Evolutionary conservation across 1,140 invertebrate genomes (phyloP), one percentile per base, ranked within the genome.

Genomic region (Drosophila parvula): DNA sequence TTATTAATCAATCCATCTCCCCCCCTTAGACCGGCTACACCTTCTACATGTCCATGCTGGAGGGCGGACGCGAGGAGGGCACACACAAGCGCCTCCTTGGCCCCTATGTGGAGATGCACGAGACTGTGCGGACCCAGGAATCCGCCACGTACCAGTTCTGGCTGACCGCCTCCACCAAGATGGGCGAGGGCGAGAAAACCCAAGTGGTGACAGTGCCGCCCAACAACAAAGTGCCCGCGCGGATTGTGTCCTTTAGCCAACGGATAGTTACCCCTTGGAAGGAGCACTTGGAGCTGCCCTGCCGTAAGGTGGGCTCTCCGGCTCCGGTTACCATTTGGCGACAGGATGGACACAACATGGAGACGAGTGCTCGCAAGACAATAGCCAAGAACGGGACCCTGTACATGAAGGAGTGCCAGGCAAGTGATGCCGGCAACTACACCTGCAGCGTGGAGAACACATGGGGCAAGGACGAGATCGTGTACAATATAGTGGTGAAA

Each of bases 401-500:
- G 5, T 94, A 95, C 56, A 96, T 97, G 43, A 94, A 94, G 90
- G 94, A 96, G 70, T 90, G 83, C 28, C 96, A 97, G 90, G 94
- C 95, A 79, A 94, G 94, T 22, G 96, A 97, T 91, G 95, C 96
- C 84, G 97, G 97, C n/a, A 98, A 98, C 93, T 98, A 98, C 90
- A 96, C 97, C 3, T 99, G 98, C 91, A 93, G 94, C 22, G 91
- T 97, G 4, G 95, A 96, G 79, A 98, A 99, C 92, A 93, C 94
- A 9, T 95, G 97, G 92, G 97, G 97, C 1, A 94, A 94, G 47
- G 97, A 98, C 93, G 95, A 96, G 82, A 97, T 98, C 61, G 95
- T 95, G 1, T 97, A 98, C 82, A 92, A 92, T 53, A 93, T 95
- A 16, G 94, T 94, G 75, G 94, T 95, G 50, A 93, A 95, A 80